phyloP scores from a whole-genome alignment of 2,888 invertebrate species.

The Mantis religiosa region DNA sequence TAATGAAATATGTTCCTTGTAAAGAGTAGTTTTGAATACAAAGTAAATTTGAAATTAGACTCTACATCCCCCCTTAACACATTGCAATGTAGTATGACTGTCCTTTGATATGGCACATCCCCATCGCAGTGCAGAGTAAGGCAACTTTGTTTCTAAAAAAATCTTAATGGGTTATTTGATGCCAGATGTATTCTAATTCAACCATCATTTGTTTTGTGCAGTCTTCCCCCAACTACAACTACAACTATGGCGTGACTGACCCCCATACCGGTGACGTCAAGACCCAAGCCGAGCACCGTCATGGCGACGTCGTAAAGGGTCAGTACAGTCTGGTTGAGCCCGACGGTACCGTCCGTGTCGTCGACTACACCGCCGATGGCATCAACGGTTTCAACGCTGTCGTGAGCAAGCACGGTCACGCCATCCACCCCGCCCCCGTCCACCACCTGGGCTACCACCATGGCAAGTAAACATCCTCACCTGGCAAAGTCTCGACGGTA shows the following conservation, averaged over 20 bases:
- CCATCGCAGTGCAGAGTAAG: too few relatives aligned
- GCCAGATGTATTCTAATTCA: not conserved
- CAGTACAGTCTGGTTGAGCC: conserved; percentile 23
- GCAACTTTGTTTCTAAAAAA: not conserved
- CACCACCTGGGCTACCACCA: conserved; percentile 1
- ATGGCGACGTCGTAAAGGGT: conserved; percentile 49
- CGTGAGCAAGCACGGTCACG: conserved; percentile 19
- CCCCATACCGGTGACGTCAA: conserved; percentile 59
- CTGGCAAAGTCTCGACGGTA: not conserved
- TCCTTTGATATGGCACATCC: too few relatives aligned
- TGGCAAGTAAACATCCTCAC: not conserved
- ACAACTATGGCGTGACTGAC: conserved; percentile 62
- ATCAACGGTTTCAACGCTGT: conserved; percentile 32
- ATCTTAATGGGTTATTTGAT: not conserved
- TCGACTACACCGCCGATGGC: conserved; percentile 34
- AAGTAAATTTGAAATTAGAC: too few relatives aligned
- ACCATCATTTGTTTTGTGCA: conserved; percentile 34
- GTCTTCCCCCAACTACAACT: conserved; percentile 59
- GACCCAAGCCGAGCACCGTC: conserved; percentile 54
- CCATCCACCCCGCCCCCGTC: conserved; percentile 16
- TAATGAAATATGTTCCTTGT: too few relatives aligned
- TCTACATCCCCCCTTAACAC: too few relatives aligned
- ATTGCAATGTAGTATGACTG: too few relatives aligned
- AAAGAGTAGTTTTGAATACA: too few relatives aligned
- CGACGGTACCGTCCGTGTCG: conserved; percentile 34